phyloP scores from a whole-genome alignment of 2,797 vertebrate species.

The Discoglossus pictus region DNA sequence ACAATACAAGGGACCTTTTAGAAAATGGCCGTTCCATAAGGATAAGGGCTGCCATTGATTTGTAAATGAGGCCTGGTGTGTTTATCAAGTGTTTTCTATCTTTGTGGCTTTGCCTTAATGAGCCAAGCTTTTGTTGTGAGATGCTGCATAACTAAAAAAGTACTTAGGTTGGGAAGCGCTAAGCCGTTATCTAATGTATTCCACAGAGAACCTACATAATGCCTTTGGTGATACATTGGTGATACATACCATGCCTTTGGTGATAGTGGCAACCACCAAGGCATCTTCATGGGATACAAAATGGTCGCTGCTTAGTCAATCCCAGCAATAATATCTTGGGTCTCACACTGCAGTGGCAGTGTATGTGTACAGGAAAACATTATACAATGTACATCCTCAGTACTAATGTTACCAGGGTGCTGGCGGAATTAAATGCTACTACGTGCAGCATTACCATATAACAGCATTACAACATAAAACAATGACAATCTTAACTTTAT shows the following conservation, averaged over 20 bases:
- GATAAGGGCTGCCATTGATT: neutral
- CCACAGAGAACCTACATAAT: no score
- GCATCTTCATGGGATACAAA: no score
- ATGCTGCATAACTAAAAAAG: conserved; percentile 19
- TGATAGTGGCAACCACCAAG: no score
- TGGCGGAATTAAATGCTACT: conserved; percentile 15
- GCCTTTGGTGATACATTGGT: no score
- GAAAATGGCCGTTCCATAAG: neutral
- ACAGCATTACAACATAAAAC: conserved; percentile 55
- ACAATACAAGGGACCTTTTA: neutral
- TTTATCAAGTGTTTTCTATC: neutral
- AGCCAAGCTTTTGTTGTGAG: neutral
- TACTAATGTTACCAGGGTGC: conserved; percentile 5
- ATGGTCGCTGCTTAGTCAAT: no score
- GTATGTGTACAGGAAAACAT: conserved; percentile 9
- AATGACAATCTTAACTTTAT: conserved; percentile 39
- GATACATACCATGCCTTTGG: no score
- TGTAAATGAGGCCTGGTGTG: neutral
- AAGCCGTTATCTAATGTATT: no score
- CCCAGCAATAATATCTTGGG: conserved; percentile 9
- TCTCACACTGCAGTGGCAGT: conserved; percentile 17
- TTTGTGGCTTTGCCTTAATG: neutral
- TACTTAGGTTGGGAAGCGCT: no score
- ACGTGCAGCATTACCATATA: conserved; percentile 52
- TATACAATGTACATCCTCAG: neutral